A percentile compares a stretch with the other conserved stretches of the same genome.
phyloP scores from a whole-genome alignment of 1,140 invertebrate genomes.

The Argopecten irradians region DNA sequence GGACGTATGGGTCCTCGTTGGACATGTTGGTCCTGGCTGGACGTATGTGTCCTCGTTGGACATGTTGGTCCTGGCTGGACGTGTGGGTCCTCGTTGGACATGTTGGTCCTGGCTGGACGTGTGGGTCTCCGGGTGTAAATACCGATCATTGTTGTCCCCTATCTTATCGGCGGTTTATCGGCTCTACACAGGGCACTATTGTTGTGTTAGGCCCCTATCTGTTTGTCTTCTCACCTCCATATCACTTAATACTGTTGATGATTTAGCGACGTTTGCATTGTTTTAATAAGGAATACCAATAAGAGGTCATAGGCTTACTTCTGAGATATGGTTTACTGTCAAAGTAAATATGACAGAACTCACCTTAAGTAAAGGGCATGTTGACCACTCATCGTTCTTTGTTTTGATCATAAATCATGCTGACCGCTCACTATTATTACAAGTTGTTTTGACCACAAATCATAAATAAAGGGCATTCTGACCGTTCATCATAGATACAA shows the following conservation, averaged over 20 bases:
- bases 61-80: too few species aligned
- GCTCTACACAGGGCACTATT: background rate
- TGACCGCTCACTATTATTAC: too few species aligned
- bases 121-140: slow-evolving; percentile 9
- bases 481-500: too few species aligned
- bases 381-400: too few species aligned
- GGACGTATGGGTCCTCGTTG: too few species aligned
- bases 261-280: background rate
- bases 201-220: background rate
- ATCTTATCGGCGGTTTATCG: background rate
- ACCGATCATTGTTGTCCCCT: background rate
- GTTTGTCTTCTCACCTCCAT: slow-evolving; percentile 20
- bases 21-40: too few species aligned
- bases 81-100: background rate
- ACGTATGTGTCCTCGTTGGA: too few species aligned
- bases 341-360: background rate
- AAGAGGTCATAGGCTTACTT: background rate
- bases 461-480: too few species aligned
- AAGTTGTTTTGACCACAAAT: too few species aligned
- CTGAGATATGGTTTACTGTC: background rate
- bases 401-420: too few species aligned
- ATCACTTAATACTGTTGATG: slow-evolving; percentile 22
- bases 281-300: slow-evolving; percentile 17
- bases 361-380: too few species aligned
- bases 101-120: background rate